These are phyloP conservation scores for Delphinapterus leucas DNA, from an alignment of 2,113 vertebrate species.

Conservation along the genomic window DNA sequence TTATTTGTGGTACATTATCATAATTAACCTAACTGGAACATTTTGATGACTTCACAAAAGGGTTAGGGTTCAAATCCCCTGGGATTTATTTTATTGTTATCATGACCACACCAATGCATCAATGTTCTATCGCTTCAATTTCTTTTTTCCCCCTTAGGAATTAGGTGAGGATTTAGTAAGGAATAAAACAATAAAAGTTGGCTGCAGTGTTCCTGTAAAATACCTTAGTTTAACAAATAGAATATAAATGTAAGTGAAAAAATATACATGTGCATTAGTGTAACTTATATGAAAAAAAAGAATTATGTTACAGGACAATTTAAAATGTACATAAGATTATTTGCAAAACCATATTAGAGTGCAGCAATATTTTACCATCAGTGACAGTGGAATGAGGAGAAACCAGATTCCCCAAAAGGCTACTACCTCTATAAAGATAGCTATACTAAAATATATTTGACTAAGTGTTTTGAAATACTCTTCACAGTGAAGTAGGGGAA, in stretches of 20 bases:
- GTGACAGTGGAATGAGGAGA: constrained; percentile 39
- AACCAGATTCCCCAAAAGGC: background rate
- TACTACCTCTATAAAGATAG: background rate
- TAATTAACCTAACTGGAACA: constrained; percentile 56
- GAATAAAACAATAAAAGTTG: constrained; percentile 32
- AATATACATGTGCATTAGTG: background rate
- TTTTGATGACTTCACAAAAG: constrained; percentile 60
- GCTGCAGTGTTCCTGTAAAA: constrained; percentile 13
- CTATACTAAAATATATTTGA: background rate
- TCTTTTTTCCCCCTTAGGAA: background rate
- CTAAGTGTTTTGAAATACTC: background rate
- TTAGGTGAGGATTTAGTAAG: background rate
- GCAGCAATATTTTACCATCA: constrained; percentile 19
- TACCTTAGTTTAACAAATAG: background rate
- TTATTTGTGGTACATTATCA: background rate
- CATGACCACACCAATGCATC: background rate
- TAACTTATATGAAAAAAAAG: background rate
- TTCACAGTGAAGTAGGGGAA: background rate
- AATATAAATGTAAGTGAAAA: background rate
- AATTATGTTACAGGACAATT: background rate
- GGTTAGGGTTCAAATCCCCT: background rate
- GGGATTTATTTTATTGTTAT: background rate
- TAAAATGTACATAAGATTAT: constrained; percentile 31
- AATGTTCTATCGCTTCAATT: background rate
- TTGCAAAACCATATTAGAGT: background rate